A percentile compares a stretch with the other conserved stretches of the same genome.
phyloP scores from a whole-genome alignment of 2,888 invertebrate species.

The Alitta virens region DNA sequence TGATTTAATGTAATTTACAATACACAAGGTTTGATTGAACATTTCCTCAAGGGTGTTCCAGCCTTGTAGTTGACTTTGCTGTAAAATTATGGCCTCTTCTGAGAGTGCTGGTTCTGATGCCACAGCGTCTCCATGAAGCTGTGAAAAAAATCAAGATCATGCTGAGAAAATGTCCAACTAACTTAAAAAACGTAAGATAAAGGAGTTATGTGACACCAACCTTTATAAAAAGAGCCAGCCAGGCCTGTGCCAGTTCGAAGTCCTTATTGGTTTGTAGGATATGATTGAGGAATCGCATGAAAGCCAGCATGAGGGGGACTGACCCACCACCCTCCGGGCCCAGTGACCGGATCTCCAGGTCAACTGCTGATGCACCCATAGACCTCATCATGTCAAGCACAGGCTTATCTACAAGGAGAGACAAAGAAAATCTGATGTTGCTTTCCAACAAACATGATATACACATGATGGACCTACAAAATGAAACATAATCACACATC shows the following conservation, averaged over 20 bases:
- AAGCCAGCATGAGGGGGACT: slow-evolving; percentile 70
- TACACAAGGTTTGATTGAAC: slow-evolving; percentile 48
- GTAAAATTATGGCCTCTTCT: slow-evolving; percentile 32
- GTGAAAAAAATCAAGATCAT: slow-evolving; percentile 7
- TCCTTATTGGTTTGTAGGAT: slow-evolving; percentile 74
- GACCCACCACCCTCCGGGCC: slow-evolving; percentile 74
- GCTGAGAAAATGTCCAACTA: too few relatives aligned
- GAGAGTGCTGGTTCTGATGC: slow-evolving; percentile 34
- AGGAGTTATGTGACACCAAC: too few relatives aligned
- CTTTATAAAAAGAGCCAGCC: slow-evolving; percentile 83
- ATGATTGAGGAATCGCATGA: slow-evolving; percentile 71
- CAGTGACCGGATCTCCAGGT: slow-evolving; percentile 81
- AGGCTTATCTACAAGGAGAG: slow-evolving; percentile 56
- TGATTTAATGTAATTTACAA: slow-evolving; percentile 52
- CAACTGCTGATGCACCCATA: slow-evolving; percentile 79
- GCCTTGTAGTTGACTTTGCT: slow-evolving; percentile 32
- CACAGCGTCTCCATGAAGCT: slow-evolving; percentile 51
- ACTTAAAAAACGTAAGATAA: too few relatives aligned
- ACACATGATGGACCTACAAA: too few relatives aligned
- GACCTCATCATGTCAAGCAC: slow-evolving; percentile 67
- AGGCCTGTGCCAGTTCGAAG: slow-evolving; percentile 88
- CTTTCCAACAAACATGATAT: too few relatives aligned
- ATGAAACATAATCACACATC: too few relatives aligned
- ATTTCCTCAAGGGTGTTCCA: slow-evolving; percentile 41
- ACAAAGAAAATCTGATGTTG: too few relatives aligned